Evolutionary conservation across 2,888 invertebrate genomes (phyloP).

Genomic region (Mongoloraphidia duomilia): DNA sequence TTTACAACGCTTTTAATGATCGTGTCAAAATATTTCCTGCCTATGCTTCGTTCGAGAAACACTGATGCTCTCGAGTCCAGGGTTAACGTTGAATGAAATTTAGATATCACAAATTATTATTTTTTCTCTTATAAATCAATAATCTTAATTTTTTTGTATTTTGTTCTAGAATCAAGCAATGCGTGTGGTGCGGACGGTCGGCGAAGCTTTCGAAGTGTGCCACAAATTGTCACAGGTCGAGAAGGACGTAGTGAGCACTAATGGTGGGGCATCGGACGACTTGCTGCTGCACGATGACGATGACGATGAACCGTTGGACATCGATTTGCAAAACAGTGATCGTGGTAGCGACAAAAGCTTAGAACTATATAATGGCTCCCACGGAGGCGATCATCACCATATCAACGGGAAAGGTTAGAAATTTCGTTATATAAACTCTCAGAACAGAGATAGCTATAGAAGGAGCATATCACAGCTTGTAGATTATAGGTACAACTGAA

Average conservation of each 20-base stretch:
- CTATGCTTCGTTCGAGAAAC: background rate
- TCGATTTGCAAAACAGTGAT: slow-evolving; percentile 32
- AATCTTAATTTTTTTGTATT: background rate
- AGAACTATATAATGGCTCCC: too few relatives aligned
- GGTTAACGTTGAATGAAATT: background rate
- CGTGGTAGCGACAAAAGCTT: slow-evolving; percentile 26
- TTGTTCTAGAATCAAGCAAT: slow-evolving; percentile 84
- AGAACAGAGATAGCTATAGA: too few relatives aligned
- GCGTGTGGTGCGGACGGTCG: slow-evolving; percentile 95
- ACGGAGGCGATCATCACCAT: too few relatives aligned
- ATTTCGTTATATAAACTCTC: too few relatives aligned
- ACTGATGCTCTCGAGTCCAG: background rate
- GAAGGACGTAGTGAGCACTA: slow-evolving; percentile 24
- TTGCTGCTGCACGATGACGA: slow-evolving; percentile 36
- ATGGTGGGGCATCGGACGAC: slow-evolving; percentile 29
- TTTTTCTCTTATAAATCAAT: background rate
- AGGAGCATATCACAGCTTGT: too few relatives aligned
- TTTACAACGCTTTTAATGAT: too few relatives aligned
- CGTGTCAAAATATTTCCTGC: too few relatives aligned
- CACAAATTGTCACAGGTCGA: slow-evolving; percentile 63
- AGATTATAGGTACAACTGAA: too few relatives aligned
- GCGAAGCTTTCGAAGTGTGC: slow-evolving; percentile 99
- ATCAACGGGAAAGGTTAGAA: too few relatives aligned
- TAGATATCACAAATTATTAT: background rate
- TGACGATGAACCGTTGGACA: slow-evolving; percentile 23